Base-by-base conservation (phyloP, 2,888 invertebrate genomes). In the Idaea straminata region DNA sequence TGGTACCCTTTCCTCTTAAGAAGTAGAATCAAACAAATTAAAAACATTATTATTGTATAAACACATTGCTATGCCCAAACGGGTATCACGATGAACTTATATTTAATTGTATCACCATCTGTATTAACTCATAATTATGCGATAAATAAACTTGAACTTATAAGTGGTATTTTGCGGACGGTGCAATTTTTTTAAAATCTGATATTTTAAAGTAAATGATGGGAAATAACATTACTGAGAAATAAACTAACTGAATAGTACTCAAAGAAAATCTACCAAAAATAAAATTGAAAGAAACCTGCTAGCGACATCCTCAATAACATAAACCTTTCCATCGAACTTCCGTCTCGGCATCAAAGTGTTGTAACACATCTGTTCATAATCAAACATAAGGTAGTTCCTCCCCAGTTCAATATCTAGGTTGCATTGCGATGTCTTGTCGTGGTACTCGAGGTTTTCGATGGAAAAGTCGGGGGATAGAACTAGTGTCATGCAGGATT, bases 341-440 rank as follows among this genome's bases (percentile, higher is more conserved):
- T 72, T 78, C 59, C 83, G 80, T 5, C 86, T 76, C 2, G 91
- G 87, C 61, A 77, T 67, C 57, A 88, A 47, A 0, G 89, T 70
- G 65, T 81, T 78, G 60, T 75, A 81, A 64, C 74, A 79, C 70
- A 81, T 78, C 59, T 83, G 75, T 62, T 89, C 88, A 62, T 86
- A 81, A 59, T 91, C 86, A 68, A 89, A 90, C 90, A 92, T 91
- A 5, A 91, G 76, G 61, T 85, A 92, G 70, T 77, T 85, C 74
- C 82, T 87, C 1, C 79, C 84, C 0, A 76, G 5, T 71, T 92
- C 92, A 0, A 65, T 74, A 25, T 91, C 89, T 15, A 92, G 69
- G 70, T 92, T 84, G 69, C 92, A 92, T 66, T 92, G 92, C 0
- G 83, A 77, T 3, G 71, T 80, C 66, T 85, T 83, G 67, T 91